Conservation (phyloP, 2,113 vertebrate genomes). For the Istiophorus platypterus region DNA sequence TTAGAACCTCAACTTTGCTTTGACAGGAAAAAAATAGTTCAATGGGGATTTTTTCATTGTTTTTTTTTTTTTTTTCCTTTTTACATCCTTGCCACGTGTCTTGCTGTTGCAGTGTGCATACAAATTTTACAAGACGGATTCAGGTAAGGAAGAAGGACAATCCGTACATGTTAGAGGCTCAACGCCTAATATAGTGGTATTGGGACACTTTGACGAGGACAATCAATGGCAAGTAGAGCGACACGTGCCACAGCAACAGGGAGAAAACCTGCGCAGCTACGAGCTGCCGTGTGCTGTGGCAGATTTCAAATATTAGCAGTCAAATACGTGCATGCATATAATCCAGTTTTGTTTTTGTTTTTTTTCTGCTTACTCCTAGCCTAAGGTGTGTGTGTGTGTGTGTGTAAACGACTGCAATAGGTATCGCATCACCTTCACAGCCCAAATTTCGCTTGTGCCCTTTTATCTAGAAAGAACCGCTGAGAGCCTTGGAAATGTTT, state of each 20-base stretch:
- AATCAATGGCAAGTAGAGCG: not conserved
- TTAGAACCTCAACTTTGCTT: slow-evolving; percentile 46
- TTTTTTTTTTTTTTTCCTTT: not conserved
- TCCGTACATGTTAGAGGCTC: not conserved
- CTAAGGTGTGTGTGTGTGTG: slow-evolving; percentile 3
- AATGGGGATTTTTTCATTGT: not conserved
- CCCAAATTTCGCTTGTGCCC: slow-evolving; percentile 35
- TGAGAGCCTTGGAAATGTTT: slow-evolving; percentile 77
- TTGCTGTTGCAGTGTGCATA: not conserved
- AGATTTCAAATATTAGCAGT: slow-evolving; percentile 15
- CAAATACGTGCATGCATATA: not conserved
- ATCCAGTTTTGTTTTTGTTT: too few species aligned
- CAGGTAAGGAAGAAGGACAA: not conserved
- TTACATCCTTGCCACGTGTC: not conserved
- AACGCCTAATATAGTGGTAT: not conserved
- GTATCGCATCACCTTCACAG: slow-evolving; percentile 44
- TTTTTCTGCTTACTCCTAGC: not conserved
- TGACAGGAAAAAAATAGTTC: slow-evolving; percentile 48
- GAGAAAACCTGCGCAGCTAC: not conserved
- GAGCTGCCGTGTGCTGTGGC: slow-evolving; percentile 10
- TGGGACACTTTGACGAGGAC: not conserved
- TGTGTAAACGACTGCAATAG: slow-evolving; percentile 52
- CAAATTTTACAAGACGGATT: not conserved
- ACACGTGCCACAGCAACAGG: not conserved
- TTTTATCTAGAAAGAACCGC: slow-evolving; percentile 60